Evolutionary conservation across 2,797 vertebrate species (phyloP), one percentile per base, ranked within the genome.

Genomic region (Xenentodon cancila): DNA sequence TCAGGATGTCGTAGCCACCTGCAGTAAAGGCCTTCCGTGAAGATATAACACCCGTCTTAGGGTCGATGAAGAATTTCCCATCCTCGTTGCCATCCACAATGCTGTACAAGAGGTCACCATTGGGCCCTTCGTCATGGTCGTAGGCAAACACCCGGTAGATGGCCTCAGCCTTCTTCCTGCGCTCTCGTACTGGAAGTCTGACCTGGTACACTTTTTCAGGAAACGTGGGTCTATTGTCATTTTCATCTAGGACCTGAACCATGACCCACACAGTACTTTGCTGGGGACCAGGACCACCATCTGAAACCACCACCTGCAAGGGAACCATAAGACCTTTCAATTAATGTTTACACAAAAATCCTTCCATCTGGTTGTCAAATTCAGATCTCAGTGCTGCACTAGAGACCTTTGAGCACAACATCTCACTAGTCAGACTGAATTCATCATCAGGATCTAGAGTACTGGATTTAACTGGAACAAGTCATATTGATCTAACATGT

Each of bases 171-270:
- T 95, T 94, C 84, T 97, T 97, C 73, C 94, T 96, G 1, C 97
- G 94, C 64, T 97, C 96, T 13, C 97, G 91, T 74, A 98, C 97
- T 0, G 96, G 96, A 53, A 99, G 91, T 71, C 96, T 96, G 66
- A 98, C 94, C 86, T 98, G 95, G 82, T 98, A 99, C 48, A 96
- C 93, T 73, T 99, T 98, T 81, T 98, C 96, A 0, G 95, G 95
- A 79, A 99, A 99, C 42, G 93, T 92, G 0, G 97, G 97, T 47
- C 95, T 97, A 89, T 99, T 98, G 82, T 99, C 97, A 1, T 99
- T 99, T 87, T 99, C 96, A 81, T 99, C 97, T 57, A 97, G 82
- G 32, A 99, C 95, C 54, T 95, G 94, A 34, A 99, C 92, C 56
- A 96, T 94, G 67, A 98, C 95, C 96, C 97, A 98, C 15, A 96